A percentile compares a stretch with the other conserved stretches of the same genome.
Evolutionary conservation across 2,113 vertebrate genomes (phyloP).

Genomic region (Pseudorasbora parva): DNA sequence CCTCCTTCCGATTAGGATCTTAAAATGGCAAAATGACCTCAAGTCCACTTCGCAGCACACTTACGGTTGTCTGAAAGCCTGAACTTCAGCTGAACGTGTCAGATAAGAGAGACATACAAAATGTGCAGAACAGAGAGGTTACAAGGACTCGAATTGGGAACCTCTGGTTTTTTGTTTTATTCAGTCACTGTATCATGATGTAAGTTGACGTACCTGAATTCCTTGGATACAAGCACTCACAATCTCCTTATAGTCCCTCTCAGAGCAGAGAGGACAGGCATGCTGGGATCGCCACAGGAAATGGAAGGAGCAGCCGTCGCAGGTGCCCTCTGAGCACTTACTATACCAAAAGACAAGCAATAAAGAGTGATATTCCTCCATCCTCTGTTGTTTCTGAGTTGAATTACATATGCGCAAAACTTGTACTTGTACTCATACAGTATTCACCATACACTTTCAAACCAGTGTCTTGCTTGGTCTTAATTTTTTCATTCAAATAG

Average conservation of each 20-base stretch:
- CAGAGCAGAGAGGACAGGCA: constrained; percentile 89
- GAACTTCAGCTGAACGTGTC: too few species aligned
- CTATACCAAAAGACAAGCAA: constrained; percentile 66
- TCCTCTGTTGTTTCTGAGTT: background rate
- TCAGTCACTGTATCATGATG: background rate
- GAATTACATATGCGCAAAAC: background rate
- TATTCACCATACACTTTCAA: background rate
- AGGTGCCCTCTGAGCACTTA: constrained; percentile 90
- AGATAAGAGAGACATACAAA: too few species aligned
- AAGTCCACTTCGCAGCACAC: too few species aligned
- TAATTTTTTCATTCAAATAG: background rate
- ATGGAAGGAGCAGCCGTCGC: constrained; percentile 93
- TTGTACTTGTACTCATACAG: too few species aligned
- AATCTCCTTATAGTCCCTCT: constrained; percentile 84
- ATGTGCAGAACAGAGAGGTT: too few species aligned
- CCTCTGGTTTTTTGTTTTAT: background rate
- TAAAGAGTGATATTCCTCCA: background rate
- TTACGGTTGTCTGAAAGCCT: too few species aligned
- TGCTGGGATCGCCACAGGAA: constrained; percentile 86
- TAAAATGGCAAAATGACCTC: too few species aligned
- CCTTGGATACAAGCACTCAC: constrained; percentile 85
- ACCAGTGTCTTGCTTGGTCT: background rate
- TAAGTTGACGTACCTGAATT: constrained; percentile 79
- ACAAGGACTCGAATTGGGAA: too few species aligned
- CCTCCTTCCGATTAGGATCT: too few species aligned